These are phyloP conservation scores for Phoxinus phoxinus DNA, from an alignment of 2,113 vertebrate species.

Conservation along the genomic window DNA sequence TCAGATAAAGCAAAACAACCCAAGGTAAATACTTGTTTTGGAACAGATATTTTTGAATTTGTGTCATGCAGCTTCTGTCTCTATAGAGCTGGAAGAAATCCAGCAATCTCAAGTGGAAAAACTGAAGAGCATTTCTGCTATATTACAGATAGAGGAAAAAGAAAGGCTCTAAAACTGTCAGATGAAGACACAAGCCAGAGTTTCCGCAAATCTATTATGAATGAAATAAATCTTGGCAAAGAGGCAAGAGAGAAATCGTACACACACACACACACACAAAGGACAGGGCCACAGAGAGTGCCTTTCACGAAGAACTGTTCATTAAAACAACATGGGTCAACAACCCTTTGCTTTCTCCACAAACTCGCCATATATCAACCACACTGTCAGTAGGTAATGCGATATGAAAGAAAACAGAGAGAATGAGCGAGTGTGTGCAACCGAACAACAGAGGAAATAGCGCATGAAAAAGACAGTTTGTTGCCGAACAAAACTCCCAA, in stretches of 20 bases:
- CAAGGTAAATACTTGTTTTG: not conserved
- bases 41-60: not conserved
- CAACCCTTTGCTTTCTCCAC: constrained; percentile 63
- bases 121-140: constrained; percentile 17
- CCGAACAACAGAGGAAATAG: constrained; percentile 63
- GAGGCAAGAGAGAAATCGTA: constrained; percentile 54
- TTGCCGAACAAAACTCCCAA: constrained; percentile 71
- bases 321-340: constrained; percentile 57
- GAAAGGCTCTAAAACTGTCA: constrained; percentile 70
- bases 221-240: constrained; percentile 76
- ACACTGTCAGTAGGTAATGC: constrained; percentile 71
- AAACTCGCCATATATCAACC: constrained; percentile 73
- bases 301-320: constrained; percentile 50
- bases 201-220: constrained; percentile 79
- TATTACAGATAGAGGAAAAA: constrained; percentile 52
- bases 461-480: constrained; percentile 26
- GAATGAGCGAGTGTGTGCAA: constrained; percentile 64
- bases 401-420: constrained; percentile 77
- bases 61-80: not conserved
- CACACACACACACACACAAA: constrained; percentile 6
- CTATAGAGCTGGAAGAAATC: constrained; percentile 24
- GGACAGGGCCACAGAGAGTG: constrained; percentile 45
- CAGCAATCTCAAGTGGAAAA: constrained; percentile 37
- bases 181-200: constrained; percentile 73
- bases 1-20: not conserved